Conservation (phyloP, 2,888 invertebrate genomes). For the Ramazzottius varieornatus region DNA sequence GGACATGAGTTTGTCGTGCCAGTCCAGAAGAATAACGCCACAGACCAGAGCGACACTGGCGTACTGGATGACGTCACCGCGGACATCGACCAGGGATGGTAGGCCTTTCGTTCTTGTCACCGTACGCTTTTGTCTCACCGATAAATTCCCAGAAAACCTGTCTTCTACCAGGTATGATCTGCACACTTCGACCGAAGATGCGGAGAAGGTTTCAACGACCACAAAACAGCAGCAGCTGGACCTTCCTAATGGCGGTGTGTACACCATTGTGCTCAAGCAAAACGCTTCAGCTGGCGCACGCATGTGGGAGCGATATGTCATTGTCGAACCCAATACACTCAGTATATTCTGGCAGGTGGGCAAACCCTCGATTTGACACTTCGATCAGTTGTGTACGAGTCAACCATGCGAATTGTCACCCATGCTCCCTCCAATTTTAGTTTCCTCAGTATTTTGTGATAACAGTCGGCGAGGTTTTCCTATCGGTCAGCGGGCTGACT, state of each 20-base stretch:
- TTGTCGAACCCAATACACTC: constrained; percentile 35
- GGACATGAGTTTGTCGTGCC: neutral
- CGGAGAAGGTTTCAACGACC: neutral
- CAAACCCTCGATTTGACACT: no score
- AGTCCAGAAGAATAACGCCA: neutral
- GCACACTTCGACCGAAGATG: neutral
- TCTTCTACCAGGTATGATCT: neutral
- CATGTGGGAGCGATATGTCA: neutral
- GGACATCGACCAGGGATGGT: neutral
- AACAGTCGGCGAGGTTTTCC: constrained; percentile 77
- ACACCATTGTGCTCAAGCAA: neutral
- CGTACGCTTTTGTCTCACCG: no score
- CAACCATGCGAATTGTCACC: no score
- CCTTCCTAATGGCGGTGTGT: neutral
- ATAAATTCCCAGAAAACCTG: no score
- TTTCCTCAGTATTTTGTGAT: constrained; percentile 80
- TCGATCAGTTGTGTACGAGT: no score
- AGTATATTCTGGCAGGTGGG: constrained; percentile 63
- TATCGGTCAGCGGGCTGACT: constrained; percentile 75
- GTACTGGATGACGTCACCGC: neutral
- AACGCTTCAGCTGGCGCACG: neutral
- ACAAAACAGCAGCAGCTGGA: neutral
- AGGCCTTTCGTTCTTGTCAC: no score
- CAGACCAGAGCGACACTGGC: neutral
- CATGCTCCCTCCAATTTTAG: no score